phyloP scores from a whole-genome alignment of 2,888 invertebrate genomes.

The Agrotis puta region DNA sequence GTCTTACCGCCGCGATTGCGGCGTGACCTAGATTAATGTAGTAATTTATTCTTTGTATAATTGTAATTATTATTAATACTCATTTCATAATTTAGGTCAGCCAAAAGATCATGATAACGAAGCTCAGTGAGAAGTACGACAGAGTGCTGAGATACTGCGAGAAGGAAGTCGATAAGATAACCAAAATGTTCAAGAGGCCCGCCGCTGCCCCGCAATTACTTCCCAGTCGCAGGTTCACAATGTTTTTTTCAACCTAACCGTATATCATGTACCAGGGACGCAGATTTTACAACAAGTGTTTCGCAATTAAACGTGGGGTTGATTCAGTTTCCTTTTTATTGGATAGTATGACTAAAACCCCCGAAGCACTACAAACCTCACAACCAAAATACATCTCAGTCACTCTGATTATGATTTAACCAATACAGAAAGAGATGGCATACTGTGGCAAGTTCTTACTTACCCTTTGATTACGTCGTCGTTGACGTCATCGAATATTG shows the following conservation, averaged over 20 bases:
- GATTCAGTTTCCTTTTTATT: background rate
- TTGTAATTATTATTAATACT: too few species aligned
- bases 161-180: conserved; percentile 96
- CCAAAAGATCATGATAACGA: conserved; percentile 95
- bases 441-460: background rate
- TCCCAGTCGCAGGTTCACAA: conserved; percentile 96
- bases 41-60: too few species aligned
- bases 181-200: conserved; percentile 97
- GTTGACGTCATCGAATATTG: conserved; percentile 7
- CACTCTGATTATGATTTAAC: background rate
- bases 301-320: background rate
- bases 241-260: conserved; percentile 4
- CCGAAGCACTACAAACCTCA: background rate
- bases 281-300: background rate
- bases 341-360: background rate
- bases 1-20: too few species aligned
- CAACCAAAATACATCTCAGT: background rate
- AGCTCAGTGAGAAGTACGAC: conserved; percentile 95
- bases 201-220: conserved; percentile 96
- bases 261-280: conserved; percentile 18
- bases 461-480: background rate
- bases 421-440: conserved; percentile 21
- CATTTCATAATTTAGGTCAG: conserved; percentile 91
- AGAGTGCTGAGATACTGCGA: conserved; percentile 95
- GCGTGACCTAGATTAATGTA: too few species aligned